Evolutionary conservation across 2,888 invertebrate genomes (phyloP).

Genomic region (Hypomecis punctinalis): DNA sequence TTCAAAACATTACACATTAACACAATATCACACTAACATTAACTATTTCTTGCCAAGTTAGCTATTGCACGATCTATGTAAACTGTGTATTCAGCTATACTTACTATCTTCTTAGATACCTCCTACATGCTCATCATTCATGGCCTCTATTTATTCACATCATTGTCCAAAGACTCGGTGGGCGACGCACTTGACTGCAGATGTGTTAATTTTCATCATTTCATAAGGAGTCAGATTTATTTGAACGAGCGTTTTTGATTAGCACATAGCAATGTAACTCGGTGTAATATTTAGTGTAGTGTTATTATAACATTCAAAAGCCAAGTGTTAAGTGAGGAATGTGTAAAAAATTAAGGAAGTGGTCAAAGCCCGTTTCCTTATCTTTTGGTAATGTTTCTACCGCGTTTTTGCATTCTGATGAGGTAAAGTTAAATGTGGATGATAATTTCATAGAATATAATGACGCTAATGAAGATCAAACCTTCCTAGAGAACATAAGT

Average conservation of each 20-base stretch:
- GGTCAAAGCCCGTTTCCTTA: constrained; percentile 3
- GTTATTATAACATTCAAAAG: constrained; percentile 17
- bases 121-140: constrained; percentile 43
- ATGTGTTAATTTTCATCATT: constrained; percentile 26
- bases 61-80: neutral
- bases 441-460: no score
- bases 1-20: no score
- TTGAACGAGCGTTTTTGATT: constrained; percentile 27
- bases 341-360: constrained; percentile 4
- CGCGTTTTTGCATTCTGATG: neutral
- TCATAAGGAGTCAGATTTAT: constrained; percentile 25
- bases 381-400: neutral
- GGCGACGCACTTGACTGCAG: constrained; percentile 43
- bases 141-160: constrained; percentile 41
- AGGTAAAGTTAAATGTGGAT: neutral
- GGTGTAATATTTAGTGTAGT: constrained; percentile 15
- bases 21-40: no score
- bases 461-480: no score
- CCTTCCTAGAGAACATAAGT: no score
- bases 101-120: constrained; percentile 15
- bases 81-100: neutral
- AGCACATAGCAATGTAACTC: constrained; percentile 22
- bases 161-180: constrained; percentile 40
- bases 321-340: constrained; percentile 7
- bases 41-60: neutral